Base-by-base conservation (phyloP, 2,113 vertebrate genomes). In the Lonchura striata region DNA sequence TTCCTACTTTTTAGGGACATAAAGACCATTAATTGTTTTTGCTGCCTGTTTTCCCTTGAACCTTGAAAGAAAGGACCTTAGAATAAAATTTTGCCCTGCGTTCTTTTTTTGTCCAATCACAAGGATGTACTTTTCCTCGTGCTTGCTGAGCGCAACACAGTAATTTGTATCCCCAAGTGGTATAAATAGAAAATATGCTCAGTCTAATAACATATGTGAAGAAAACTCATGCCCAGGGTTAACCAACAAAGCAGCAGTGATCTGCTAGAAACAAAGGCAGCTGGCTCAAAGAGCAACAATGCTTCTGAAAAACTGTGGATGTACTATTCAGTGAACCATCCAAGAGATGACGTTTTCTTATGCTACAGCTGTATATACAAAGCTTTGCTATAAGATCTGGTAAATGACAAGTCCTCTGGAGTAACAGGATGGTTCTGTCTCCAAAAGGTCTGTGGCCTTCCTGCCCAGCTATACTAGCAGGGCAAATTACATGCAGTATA, bases 131-230 rank as follows among this genome's bases (percentile, higher is more conserved):
- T 86, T 74, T 77, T 91, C 70, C 60, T 82, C n/a, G 9, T 44
- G 54, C 60, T 87, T 71, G n/a, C 70, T 86, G 76, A 85, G 92
- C 1, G 7, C 85, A 95, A 94, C 11, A 4, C 71, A 92, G 79
- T 87, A 94, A 97, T 96, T 91, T 95, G 78, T 95, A 95, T 83
- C 65, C 82, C 75, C 82, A 81, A 94, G 71, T 93, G 37, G 59
- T 95, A 97, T 95, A 97, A 97, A 97, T 86, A 97, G 96, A 96
- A 97, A 95, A 95, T 95, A 92, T 27, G 78, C 68, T 95, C 87
- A 57, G 65, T 87, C 82, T 97, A 96, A 97, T 97, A 97, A 97
- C 95, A 97, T 92, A 92, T 84, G 91, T 86, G 91, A 95, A 74
- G 87, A 97, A 97, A 97, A 92, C 70, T 83, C 93, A 89, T 95